A percentile compares a stretch with the other conserved stretches of the same genome.
phyloP scores from a whole-genome alignment of 2,113 vertebrate species.

The Elachura formosa region DNA sequence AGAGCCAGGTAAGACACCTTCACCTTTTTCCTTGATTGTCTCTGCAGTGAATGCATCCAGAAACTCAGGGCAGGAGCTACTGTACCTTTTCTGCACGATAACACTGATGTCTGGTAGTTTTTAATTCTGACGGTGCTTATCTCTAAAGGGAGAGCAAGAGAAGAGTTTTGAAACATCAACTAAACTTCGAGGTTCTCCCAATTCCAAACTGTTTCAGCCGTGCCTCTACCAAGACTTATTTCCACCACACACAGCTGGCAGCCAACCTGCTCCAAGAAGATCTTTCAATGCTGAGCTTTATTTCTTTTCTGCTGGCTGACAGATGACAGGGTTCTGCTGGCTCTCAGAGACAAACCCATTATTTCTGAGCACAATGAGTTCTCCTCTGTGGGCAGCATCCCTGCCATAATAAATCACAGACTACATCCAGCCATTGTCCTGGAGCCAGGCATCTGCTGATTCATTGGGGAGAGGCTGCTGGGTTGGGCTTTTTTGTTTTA shows the following conservation, averaged over 20 bases:
- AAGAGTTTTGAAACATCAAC: background rate
- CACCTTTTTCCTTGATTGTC: background rate
- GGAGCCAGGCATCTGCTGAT: background rate
- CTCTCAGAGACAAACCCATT: background rate
- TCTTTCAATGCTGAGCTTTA: background rate
- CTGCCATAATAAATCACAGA: background rate
- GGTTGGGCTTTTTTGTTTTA: background rate
- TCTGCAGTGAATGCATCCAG: background rate
- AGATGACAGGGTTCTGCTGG: background rate
- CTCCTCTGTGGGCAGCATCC: background rate
- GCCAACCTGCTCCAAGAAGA: background rate
- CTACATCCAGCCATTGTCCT: background rate
- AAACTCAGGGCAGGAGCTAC: background rate
- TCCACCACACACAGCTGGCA: background rate
- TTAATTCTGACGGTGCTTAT: background rate
- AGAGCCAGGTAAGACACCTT: slow-evolving; percentile 37
- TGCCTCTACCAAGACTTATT: background rate
- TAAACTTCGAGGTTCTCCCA: background rate
- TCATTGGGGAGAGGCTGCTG: background rate
- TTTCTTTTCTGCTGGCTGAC: background rate
- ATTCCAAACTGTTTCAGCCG: background rate
- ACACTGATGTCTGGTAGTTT: background rate
- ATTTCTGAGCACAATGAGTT: background rate
- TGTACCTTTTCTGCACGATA: background rate
- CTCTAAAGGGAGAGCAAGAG: background rate